These are phyloP conservation scores for Xiphorhynchus elegans DNA, from an alignment of 2,113 vertebrate genomes.

Conservation along the genomic window DNA sequence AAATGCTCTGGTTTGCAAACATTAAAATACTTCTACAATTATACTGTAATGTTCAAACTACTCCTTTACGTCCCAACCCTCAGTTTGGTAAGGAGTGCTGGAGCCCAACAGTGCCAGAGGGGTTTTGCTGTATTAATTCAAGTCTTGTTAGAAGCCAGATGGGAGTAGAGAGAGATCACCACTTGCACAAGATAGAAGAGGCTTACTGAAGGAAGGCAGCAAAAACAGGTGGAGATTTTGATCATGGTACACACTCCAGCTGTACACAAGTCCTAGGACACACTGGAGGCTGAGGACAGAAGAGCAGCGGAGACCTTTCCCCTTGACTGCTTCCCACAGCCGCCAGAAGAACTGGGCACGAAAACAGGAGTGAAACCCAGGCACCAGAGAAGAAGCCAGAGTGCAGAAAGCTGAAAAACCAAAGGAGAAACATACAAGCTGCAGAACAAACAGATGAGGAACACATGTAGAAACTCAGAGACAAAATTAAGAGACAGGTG, in stretches of 20 bases:
- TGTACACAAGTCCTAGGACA: background rate
- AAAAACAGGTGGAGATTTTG: background rate
- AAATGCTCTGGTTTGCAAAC: background rate
- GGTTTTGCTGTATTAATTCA: background rate
- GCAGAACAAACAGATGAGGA: background rate
- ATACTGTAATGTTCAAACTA: background rate
- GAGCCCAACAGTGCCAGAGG: background rate
- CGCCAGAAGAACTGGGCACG: background rate
- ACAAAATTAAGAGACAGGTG: background rate
- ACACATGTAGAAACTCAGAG: background rate
- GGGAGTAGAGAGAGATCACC: background rate
- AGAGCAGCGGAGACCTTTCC: background rate
- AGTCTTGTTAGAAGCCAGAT: background rate
- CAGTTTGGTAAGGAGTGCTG: background rate
- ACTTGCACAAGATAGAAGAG: background rate
- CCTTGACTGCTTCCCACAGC: background rate
- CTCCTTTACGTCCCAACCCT: background rate
- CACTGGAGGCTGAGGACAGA: background rate
- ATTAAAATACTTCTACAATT: background rate
- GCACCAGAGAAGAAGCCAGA: background rate
- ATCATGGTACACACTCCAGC: background rate
- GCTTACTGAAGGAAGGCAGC: background rate
- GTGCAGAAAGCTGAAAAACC: background rate
- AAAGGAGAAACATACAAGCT: background rate
- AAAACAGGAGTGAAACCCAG: background rate